A percentile compares a stretch with the other conserved stretches of the same genome.
Conservation (phyloP, 2,888 invertebrate species). For the Plusia festucae region DNA sequence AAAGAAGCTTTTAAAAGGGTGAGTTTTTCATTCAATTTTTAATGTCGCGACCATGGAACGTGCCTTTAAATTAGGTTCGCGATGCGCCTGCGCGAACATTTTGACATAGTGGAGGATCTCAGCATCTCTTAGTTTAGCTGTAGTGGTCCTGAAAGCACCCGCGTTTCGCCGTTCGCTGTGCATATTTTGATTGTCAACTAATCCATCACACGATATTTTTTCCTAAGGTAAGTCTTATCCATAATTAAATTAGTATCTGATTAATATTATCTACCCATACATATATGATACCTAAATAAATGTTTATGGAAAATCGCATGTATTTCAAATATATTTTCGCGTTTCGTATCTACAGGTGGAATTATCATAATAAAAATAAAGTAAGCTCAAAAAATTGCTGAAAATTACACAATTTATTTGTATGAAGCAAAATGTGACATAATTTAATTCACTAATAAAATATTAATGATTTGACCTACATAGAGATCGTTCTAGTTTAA, state of each 20-base stretch:
- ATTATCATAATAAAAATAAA: not conserved
- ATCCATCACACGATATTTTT: conserved; percentile 43
- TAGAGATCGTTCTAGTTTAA: conserved; percentile 13
- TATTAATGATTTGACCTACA: conserved; percentile 36
- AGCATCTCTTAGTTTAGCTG: conserved; percentile 63
- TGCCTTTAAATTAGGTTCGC: conserved; percentile 41
- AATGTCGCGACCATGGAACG: conserved; percentile 46
- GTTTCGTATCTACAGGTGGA: conserved; percentile 7
- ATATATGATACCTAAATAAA: not conserved
- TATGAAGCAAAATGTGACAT: not conserved
- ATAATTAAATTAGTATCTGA: not conserved
- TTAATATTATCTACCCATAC: not conserved
- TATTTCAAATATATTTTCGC: not conserved
- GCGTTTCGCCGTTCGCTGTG: conserved; percentile 32
- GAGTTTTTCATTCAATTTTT: not conserved
- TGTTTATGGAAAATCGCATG: not conserved
- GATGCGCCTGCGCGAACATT: conserved; percentile 71
- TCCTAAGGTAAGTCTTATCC: conserved; percentile 44
- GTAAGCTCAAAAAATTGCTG: not conserved
- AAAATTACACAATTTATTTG: not conserved
- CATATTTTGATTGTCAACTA: conserved; percentile 32
- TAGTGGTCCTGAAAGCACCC: conserved; percentile 52
- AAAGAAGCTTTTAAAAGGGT: not conserved
- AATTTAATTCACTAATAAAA: not conserved
- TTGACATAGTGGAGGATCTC: conserved; percentile 61